Percentiles rank a stretch among this genome's conserved stretches.
Conservation (phyloP, 2,888 invertebrate species). For the Thera obeliscata region DNA sequence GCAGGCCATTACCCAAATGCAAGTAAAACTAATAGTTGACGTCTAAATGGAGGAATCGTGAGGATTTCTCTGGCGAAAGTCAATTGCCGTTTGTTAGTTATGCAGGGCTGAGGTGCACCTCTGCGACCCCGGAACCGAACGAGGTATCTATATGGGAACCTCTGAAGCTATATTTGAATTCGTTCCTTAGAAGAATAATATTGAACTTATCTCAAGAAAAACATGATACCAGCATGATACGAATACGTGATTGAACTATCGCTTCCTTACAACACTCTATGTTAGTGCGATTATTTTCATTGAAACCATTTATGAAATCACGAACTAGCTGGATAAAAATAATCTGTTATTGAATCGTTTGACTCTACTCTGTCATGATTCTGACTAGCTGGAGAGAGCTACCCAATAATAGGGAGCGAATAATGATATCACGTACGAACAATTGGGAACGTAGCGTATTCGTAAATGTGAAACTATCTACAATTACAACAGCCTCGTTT, state of each 20-base stretch:
- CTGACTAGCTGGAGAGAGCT: slow-evolving; percentile 59
- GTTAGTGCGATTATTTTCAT: neutral
- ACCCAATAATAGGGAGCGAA: slow-evolving; percentile 47
- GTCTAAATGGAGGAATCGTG: slow-evolving; percentile 40
- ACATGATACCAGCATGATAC: too few relatives aligned
- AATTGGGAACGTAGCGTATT: slow-evolving; percentile 51
- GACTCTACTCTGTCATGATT: slow-evolving; percentile 25
- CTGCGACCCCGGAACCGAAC: slow-evolving; percentile 59
- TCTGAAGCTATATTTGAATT: slow-evolving; percentile 16
- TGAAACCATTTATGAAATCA: neutral
- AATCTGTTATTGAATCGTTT: neutral
- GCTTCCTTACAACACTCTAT: neutral
- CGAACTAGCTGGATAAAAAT: neutral
- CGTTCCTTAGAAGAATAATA: slow-evolving; percentile 1
- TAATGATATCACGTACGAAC: slow-evolving; percentile 67
- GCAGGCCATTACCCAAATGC: slow-evolving; percentile 51
- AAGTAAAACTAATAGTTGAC: slow-evolving; percentile 29
- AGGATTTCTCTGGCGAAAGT: slow-evolving; percentile 43
- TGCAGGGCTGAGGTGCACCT: slow-evolving; percentile 47
- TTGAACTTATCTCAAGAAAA: neutral
- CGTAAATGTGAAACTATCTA: slow-evolving; percentile 47
- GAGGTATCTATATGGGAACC: slow-evolving; percentile 46
- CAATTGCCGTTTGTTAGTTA: slow-evolving; percentile 48
- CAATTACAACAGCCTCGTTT: slow-evolving; percentile 31
- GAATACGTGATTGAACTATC: neutral